Evolutionary conservation across 2,113 vertebrate genomes (phyloP), one percentile per base, ranked within the genome.

Genomic region (Hypanus sabinus): DNA sequence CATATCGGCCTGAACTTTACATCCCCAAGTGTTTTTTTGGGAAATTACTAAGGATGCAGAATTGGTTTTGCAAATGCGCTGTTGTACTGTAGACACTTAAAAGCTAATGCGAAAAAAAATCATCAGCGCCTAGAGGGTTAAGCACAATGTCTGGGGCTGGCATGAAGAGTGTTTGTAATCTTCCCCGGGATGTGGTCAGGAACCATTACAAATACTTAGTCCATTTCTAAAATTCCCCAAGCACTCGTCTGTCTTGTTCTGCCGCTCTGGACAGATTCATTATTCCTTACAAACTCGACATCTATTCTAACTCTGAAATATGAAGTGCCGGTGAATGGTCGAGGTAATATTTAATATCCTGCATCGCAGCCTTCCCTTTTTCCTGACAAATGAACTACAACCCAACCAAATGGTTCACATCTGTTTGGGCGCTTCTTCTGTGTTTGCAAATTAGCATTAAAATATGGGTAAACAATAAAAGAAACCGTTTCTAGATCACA

Each of bases 331-430:
- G 96, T 96, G 96, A 97, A 96, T 95, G 95, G 96, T 95, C 95
- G 95, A 96, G 95, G 96, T 97, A 97, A 97, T 96, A 97, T 97
- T 97, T 97, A 97, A 96, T 96, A 97, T 97, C 96, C 96, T 97
- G 96, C 96, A 96, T 96, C 95, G 93, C 95, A 96, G 95, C 80
- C 96, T 95, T 38, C 85, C 96, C 96, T 95, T 95, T 95, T 96
- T 95, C 96, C 95, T 96, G 96, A 97, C 96, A 96, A 97, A 97
- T 96, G 96, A 96, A 96, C 96, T 95, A 96, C 95, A 96, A 95
- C 96, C 94, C 95, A 94, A 94, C 96, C 96, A 96, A 96, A 96
- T 95, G 96, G 96, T 94, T 96, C 96, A 96, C 97, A 97, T 96
- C 97, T 97, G 97, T 96, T 96, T 97, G 96, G 95, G 94, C 94